A percentile compares a stretch with the other conserved stretches of the same genome.
These are phyloP conservation scores for Tachina fera DNA, from an alignment of 2,888 invertebrate genomes.

Conservation along the genomic window DNA sequence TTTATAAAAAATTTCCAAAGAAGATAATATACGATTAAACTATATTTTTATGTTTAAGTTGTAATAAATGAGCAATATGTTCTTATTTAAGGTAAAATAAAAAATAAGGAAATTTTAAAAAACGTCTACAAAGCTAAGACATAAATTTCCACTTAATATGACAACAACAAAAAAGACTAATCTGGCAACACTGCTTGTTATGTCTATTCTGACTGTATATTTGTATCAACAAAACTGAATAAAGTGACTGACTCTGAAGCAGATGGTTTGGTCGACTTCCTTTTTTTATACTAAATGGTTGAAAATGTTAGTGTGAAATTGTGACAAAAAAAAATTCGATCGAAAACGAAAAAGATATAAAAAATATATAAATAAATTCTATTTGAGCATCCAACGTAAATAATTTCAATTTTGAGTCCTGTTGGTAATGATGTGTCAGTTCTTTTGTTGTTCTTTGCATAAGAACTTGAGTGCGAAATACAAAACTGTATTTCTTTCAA, in stretches of 20 bases:
- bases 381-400: conserved; percentile 49
- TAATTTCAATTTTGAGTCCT: conserved; percentile 48
- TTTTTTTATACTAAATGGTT: conserved; percentile 31
- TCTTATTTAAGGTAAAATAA: no score
- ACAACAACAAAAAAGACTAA: no score
- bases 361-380: conserved; percentile 24
- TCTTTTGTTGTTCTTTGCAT: conserved; percentile 38
- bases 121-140: no score
- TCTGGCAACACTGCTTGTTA: background rate
- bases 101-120: no score
- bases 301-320: conserved; percentile 1
- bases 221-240: conserved; percentile 33
- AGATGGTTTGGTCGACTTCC: conserved; percentile 59
- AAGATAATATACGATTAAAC: no score
- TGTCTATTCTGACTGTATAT: conserved; percentile 23
- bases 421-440: conserved; percentile 49
- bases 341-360: conserved; percentile 19
- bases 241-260: conserved; percentile 35
- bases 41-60: no score
- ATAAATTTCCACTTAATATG: no score
- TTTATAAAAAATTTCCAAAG: no score
- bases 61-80: no score
- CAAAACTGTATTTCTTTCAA: conserved; percentile 16
- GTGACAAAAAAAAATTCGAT: conserved; percentile 42
- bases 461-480: conserved; percentile 22